phyloP scores from a whole-genome alignment of 2,888 invertebrate genomes.

The Steinernema scapterisci region DNA sequence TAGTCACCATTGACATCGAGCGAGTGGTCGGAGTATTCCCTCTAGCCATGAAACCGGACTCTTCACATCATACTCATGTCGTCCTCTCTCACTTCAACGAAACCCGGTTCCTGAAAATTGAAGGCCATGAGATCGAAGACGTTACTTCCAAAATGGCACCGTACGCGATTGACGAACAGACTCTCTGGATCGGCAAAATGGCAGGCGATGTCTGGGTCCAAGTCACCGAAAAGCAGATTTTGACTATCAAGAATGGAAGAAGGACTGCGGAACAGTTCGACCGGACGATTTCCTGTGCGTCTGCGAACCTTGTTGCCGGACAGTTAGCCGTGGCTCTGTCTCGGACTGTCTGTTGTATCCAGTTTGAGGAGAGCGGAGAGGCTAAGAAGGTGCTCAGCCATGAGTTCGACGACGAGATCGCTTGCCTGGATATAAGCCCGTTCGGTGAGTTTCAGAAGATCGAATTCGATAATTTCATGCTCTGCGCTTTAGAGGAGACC shows the following conservation, averaged over 20 bases:
- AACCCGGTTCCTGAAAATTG: slow-evolving; percentile 78
- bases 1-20: neutral
- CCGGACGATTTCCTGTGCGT: neutral
- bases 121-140: slow-evolving; percentile 96
- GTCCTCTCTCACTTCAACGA: slow-evolving; percentile 96
- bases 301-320: slow-evolving; percentile 65
- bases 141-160: neutral
- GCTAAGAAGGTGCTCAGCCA: slow-evolving; percentile 43
- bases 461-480: too few relatives aligned
- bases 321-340: slow-evolving; percentile 48
- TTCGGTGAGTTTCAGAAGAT: slow-evolving; percentile 70
- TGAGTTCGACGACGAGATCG: slow-evolving; percentile 88
- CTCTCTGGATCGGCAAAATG: slow-evolving; percentile 5
- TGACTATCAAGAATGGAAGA: neutral
- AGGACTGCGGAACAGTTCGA: neutral
- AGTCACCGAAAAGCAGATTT: slow-evolving; percentile 2
- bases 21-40: neutral
- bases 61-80: slow-evolving; percentile 78
- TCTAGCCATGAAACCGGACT: neutral
- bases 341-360: slow-evolving; percentile 46
- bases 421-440: slow-evolving; percentile 90
- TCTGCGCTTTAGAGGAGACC: slow-evolving; percentile 37
- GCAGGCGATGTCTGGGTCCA: neutral
- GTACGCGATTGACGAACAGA: neutral
- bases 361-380: slow-evolving; percentile 43